Base-by-base conservation (phyloP, 2,113 vertebrate genomes). In the Thamnaconus septentrionalis region DNA sequence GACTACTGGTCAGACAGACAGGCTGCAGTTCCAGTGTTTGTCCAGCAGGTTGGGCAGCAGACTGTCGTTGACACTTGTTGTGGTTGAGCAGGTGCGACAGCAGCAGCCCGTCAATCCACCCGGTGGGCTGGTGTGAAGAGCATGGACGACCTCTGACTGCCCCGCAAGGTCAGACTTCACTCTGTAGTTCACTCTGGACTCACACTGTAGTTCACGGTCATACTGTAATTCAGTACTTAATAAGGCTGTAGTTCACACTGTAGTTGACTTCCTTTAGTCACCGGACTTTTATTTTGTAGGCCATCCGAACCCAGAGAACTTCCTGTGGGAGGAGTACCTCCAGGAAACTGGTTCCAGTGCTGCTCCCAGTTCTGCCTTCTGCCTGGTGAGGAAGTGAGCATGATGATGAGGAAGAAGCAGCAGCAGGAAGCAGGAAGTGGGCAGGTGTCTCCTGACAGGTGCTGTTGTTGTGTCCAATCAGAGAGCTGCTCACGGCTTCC, bases 121-220 rank as follows among this genome's bases (percentile, higher is more conserved):
- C 94, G 46, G 91, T 96, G 1, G 94, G 94, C 67, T 95, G 94
- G 89, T 95, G 94, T 88, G 91, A 94, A 76, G 91, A 93, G 60
- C 89, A 91, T 43, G 91, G 90, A 69, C 87, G 89, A 73, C 90
- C 91, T 60, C 86, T 96, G 78, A 94, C 93, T 40, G 88, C 92
- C 49, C 95, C 94, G 74, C 94, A 94, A 86, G 94, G 95, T 96
- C 43, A 47, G 3, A 41, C 0, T 41, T 7, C 11, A n/a, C 41
- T 1, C 5, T 5, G 18, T 31, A 31, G 18, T 31, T 31, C 18
- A 31, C 18, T 31, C 18, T 31, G 18, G 1, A 31, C 18, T 31
- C 18, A 31, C 18, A 31, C 18, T 31, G 18, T 31, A 31, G 18
- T 31, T 31, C 18, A 31, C 18, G 18, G 18, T 31, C 18, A 31